Evolutionary conservation across 2,888 invertebrate genomes (phyloP).

Genomic region (Phalangium opilio): DNA sequence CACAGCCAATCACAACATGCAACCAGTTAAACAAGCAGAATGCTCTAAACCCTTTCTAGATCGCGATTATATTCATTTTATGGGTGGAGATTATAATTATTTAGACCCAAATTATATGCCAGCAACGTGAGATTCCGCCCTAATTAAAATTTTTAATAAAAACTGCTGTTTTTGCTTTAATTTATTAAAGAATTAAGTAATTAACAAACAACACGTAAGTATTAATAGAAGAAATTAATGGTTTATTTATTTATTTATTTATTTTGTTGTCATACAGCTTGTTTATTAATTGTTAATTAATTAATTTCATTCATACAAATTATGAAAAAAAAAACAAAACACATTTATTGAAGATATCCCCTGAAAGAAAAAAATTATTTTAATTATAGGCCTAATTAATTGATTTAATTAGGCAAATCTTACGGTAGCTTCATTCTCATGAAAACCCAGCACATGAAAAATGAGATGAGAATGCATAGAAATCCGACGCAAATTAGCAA

Average conservation of each 20-base stretch:
- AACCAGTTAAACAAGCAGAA: constrained; percentile 5
- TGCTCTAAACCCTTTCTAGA: constrained; percentile 1
- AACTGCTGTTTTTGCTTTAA: too few species aligned
- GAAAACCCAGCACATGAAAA: constrained; percentile 90
- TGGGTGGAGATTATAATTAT: constrained; percentile 27
- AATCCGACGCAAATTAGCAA: constrained; percentile 80
- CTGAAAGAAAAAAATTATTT: too few species aligned
- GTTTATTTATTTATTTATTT: too few species aligned
- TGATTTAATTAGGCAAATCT: constrained; percentile 5
- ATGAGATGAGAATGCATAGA: constrained; percentile 78
- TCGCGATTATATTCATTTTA: constrained; percentile 7
- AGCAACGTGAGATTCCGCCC: constrained; percentile 23
- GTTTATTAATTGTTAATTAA: too few species aligned
- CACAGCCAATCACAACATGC: constrained; percentile 8
- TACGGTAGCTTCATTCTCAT: constrained; percentile 93
- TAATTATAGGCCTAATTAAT: not conserved
- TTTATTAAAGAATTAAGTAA: too few species aligned
- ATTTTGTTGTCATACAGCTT: too few species aligned
- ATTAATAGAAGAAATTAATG: too few species aligned
- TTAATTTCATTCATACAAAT: too few species aligned
- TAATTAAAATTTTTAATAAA: too few species aligned
- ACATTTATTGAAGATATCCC: too few species aligned
- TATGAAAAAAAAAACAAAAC: too few species aligned
- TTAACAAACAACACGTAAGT: too few species aligned
- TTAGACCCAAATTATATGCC: constrained; percentile 34